Base-by-base conservation (phyloP, 2,888 invertebrate species). In the Diarsia rubi region DNA sequence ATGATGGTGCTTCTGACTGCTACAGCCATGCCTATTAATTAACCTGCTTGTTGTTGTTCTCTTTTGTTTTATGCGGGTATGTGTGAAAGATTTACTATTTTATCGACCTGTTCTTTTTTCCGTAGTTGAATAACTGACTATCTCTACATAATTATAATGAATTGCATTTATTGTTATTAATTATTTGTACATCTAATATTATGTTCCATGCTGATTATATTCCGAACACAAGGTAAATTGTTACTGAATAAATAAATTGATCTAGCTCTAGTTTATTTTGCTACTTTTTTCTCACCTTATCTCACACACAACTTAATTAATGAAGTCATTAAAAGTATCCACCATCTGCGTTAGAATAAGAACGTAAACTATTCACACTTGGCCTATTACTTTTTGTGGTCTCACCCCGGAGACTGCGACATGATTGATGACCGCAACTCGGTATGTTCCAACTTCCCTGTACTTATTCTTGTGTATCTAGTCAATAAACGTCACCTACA, bases 371-470 rank as follows among this genome's bases (percentile, higher is more conserved):
- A 82, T 77, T 85, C 79, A 79, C 82, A 78, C 75, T 84, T 73
- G 86, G 84, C 82, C 82, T 79, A 73, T 72, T 75, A 77, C 65
- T 86, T 81, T 77, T 82, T 71, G 78, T 73, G 54, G 60, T 76
- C 59, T 68, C 59, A 69, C 79, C 69, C 59, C 49, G 47, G 66
- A 75, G 76, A 69, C 73, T 73, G 67, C 21, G 64, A 73, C 86
- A 86, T 84, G 86, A 84, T 85, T 82, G 82, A 85, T 85, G 67
- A 76, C 79, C 63, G 44, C 71, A 75, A 74, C 72, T 79, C 60
- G 45, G 67, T 68, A 68, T 63, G 67, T 78, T 73, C 69, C 47
- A 77, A 82, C 77, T 82, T 79, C 66, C 52, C 4, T 59, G 31
- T 75, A 59, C 77, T 77, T 78, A 75, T 82, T 69, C 47, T 52